Conservation (phyloP, 2,888 invertebrate species). For the Chromoteleia sp. region DNA sequence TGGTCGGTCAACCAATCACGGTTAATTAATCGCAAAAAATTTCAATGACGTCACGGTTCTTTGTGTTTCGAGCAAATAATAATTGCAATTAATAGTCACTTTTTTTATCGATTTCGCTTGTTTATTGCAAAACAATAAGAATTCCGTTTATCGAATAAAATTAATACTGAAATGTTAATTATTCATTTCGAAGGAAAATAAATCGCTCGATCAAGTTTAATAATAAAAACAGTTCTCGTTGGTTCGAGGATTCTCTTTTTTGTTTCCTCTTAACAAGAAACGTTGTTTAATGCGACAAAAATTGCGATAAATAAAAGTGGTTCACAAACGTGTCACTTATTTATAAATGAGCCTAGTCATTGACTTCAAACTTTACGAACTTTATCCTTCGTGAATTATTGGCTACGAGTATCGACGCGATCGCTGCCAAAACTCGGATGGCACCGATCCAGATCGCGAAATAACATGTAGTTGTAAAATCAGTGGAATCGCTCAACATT, state of each 20-base stretch:
- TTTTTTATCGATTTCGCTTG: no score
- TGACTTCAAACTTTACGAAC: constrained; percentile 54
- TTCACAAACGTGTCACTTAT: constrained; percentile 43
- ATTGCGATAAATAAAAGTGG: no score
- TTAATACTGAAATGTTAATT: no score
- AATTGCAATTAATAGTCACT: no score
- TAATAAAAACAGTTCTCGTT: no score
- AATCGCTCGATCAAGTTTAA: no score
- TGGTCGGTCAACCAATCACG: constrained; percentile 49
- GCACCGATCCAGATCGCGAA: constrained; percentile 50
- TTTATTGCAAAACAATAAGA: no score
- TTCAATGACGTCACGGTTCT: constrained; percentile 20
- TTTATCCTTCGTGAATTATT: constrained; percentile 55
- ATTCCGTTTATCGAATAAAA: no score
- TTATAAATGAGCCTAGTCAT: constrained; percentile 58
- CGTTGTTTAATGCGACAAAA: no score
- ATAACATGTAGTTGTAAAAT: constrained; percentile 46
- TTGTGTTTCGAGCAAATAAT: no score
- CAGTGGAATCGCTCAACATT: constrained; percentile 33
- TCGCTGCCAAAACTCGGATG: constrained; percentile 47
- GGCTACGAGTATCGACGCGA: constrained; percentile 18
- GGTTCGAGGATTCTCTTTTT: no score
- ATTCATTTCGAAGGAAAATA: no score
- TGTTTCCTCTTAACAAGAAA: not conserved
- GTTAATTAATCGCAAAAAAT: constrained; percentile 58